Evolutionary conservation across 2,888 invertebrate genomes (phyloP).

Genomic region (Myathropa florea): DNA sequence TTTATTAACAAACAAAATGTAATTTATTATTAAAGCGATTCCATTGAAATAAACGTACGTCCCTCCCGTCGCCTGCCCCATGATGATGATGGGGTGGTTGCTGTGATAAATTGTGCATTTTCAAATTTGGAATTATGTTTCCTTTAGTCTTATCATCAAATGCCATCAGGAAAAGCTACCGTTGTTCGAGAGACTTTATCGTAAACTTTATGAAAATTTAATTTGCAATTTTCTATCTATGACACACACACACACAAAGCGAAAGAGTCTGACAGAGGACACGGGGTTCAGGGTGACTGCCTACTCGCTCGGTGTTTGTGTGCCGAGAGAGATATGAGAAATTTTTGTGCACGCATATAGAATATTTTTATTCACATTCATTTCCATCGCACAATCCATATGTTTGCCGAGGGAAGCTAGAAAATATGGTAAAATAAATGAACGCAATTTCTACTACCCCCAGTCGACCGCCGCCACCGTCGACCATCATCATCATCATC

Average conservation of each 20-base stretch:
- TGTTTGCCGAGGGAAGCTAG: slow-evolving; percentile 14
- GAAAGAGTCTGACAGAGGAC: background rate
- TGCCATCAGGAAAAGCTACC: background rate
- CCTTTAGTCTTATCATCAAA: slow-evolving; percentile 29
- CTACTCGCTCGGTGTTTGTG: background rate
- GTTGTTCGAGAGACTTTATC: slow-evolving; percentile 37
- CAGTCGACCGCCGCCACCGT: slow-evolving; percentile 7
- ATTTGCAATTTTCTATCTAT: slow-evolving; percentile 61
- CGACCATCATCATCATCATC: background rate
- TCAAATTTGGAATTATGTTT: slow-evolving; percentile 39
- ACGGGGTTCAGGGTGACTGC: background rate
- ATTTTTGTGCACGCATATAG: slow-evolving; percentile 56
- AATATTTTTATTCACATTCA: slow-evolving; percentile 25
- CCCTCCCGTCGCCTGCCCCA: background rate
- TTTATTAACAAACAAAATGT: slow-evolving; percentile 44
- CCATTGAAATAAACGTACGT: background rate
- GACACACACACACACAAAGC: background rate
- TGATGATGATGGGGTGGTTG: too few relatives aligned
- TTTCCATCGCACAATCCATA: background rate
- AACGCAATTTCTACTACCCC: slow-evolving; percentile 50
- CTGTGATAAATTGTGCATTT: slow-evolving; percentile 45
- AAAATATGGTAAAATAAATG: slow-evolving; percentile 43
- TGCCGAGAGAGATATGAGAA: slow-evolving; percentile 28
- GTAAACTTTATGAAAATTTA: slow-evolving; percentile 66
- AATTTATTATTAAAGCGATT: slow-evolving; percentile 49